Evolutionary conservation across 2,113 vertebrate species (phyloP).

Genomic region (Myotis yumanensis): DNA sequence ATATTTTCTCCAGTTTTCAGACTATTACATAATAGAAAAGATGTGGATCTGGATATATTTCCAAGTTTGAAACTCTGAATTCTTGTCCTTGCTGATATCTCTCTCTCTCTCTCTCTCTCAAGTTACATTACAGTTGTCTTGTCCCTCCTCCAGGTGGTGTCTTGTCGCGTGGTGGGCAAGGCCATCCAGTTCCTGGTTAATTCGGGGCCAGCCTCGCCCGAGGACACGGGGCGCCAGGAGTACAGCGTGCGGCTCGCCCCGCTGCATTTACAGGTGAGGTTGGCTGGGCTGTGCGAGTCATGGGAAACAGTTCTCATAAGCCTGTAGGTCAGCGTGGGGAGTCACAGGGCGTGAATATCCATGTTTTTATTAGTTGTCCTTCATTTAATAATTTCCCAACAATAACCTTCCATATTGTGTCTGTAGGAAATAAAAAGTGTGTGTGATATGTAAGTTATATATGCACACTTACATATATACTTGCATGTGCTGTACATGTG

Average conservation of each 20-base stretch:
- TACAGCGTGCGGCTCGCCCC: constrained; percentile 88
- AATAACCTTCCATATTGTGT: neutral
- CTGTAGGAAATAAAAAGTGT: neutral
- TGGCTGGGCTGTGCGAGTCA: accelerated
- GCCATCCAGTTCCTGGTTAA: constrained; percentile 87
- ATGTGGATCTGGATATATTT: neutral
- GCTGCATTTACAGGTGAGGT: constrained; percentile 91
- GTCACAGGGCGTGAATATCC: accelerated
- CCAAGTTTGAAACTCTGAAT: neutral
- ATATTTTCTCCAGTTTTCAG: neutral
- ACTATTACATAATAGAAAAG: accelerated
- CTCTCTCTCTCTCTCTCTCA: neutral
- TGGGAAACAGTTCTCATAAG: accelerated
- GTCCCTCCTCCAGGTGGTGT: constrained; percentile 84
- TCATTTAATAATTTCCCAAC: neutral
- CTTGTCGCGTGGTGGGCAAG: constrained; percentile 89
- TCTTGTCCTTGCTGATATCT: neutral
- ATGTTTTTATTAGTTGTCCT: neutral
- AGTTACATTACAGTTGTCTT: accelerated
- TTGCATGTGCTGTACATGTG: accelerated
- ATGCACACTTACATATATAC: neutral
- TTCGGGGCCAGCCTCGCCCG: constrained; percentile 19
- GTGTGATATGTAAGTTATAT: neutral
- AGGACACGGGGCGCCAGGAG: constrained; percentile 65
- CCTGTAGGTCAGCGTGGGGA: accelerated